These are phyloP conservation scores for Harmothoe impar DNA, from an alignment of 2,888 invertebrate genomes.

Conservation along the genomic window DNA sequence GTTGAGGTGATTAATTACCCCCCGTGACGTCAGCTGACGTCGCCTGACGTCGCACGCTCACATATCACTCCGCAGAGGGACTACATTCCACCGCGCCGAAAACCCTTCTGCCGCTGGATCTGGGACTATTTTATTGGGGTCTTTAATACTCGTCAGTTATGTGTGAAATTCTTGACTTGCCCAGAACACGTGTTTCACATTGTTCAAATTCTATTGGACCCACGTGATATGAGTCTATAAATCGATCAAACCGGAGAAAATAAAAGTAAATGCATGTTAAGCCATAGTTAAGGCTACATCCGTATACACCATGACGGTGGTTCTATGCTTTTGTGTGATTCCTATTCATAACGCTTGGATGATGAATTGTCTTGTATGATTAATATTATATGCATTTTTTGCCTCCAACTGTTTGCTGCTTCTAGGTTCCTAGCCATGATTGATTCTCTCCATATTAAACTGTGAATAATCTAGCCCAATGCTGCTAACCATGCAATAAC, in stretches of 20 bases:
- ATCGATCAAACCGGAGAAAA: no score
- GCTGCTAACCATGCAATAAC: not conserved
- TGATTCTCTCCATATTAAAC: not conserved
- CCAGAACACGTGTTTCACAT: no score
- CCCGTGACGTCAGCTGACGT: not conserved
- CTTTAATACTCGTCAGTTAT: not conserved
- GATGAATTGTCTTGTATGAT: not conserved
- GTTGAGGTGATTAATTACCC: slow-evolving; percentile 36
- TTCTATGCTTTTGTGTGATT: not conserved
- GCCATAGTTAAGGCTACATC: no score
- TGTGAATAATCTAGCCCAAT: not conserved
- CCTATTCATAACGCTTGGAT: not conserved
- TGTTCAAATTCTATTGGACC: no score
- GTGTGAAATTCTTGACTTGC: not conserved
- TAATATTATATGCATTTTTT: not conserved
- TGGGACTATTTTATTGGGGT: not conserved
- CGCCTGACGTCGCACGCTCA: not conserved
- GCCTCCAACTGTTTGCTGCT: not conserved
- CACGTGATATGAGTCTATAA: no score
- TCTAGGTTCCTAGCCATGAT: not conserved
- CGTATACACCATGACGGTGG: no score
- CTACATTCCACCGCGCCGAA: not conserved
- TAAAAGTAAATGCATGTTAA: no score
- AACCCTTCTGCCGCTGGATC: not conserved
- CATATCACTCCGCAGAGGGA: not conserved